Evolutionary conservation across 1,140 invertebrate species (phyloP), one percentile per base, ranked within the genome.

Genomic region (Papilio xuthus): DNA sequence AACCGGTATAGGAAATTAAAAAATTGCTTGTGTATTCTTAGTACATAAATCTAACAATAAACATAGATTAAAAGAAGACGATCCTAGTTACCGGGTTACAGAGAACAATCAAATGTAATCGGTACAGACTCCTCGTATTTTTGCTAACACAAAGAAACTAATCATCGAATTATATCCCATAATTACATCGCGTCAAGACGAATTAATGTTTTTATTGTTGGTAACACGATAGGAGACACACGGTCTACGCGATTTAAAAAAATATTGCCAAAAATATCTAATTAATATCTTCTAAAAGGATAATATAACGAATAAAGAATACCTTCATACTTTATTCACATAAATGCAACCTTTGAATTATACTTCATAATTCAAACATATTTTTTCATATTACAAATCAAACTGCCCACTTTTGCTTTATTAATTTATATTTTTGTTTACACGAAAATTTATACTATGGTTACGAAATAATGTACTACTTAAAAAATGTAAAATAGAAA

Each of bases 171-270:
- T 67, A 67, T 67, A 67, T 67, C 60, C 60, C 60, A 67, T 67
- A 67, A 67, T 67, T 67, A 67, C 60, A 28, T 28, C 26, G 60
- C 60, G 60, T 67, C 60, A 28, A 67, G 26, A 67, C 26, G 60
- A 67, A 67, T 67, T 67, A 67, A 67, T 67, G 60, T 67, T 67
- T 67, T 67, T 67, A 67, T 67, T 67, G 60, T 67, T 67, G 13
- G 13, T 15, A 67, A 67, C 12, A 67, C 60, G 32, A 67, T 67
- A 32, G 60, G 60, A 67, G 26, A 67, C 60, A 67, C 26, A 67
- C 60, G 26, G 60, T 28, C 23, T 1, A 12, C 18, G 26, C 60
- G 60, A 28, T 67, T 67, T 13, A 67, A 26, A 60, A 26, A 26
- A 56, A n/a, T 53, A 53, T 53, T n/a, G 7, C n/a, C 20, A 56